A percentile compares a stretch with the other conserved stretches of the same genome.
phyloP scores from a whole-genome alignment of 1,140 invertebrate genomes.

The Aethina tumida region DNA sequence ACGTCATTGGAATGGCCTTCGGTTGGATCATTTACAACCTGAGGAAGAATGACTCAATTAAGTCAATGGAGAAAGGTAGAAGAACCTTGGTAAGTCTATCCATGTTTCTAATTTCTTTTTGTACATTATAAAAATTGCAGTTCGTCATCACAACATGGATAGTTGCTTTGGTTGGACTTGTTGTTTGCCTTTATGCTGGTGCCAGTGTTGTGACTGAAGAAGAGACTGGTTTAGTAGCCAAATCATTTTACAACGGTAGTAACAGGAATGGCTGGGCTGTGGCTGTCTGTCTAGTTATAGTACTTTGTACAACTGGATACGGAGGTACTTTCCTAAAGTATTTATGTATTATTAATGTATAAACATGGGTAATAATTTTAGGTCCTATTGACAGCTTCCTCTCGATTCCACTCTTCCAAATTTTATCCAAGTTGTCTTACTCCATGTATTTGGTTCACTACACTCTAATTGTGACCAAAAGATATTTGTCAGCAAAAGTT shows the following conservation, averaged over 20 bases:
- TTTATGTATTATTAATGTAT: conserved; percentile 1
- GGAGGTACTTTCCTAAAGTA: conserved; percentile 37
- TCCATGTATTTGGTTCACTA: conserved; percentile 17
- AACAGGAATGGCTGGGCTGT: conserved; percentile 48
- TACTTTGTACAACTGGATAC: conserved; percentile 51
- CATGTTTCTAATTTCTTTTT: too few species aligned
- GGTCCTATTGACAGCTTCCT: conserved; percentile 16
- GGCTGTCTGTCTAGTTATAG: conserved; percentile 52
- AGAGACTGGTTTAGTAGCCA: conserved; percentile 21
- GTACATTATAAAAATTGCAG: too few species aligned
- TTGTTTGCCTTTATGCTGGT: conserved; percentile 7
- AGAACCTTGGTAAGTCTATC: too few species aligned
- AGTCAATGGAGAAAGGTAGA: conserved; percentile 1
- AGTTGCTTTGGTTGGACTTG: conserved; percentile 1
- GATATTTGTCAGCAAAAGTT: conserved; percentile 1
- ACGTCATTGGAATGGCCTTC: conserved; percentile 45
- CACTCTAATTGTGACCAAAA: conserved; percentile 2
- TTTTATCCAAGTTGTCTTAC: conserved; percentile 13
- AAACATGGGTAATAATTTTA: conserved; percentile 5
- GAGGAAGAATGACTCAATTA: background rate
- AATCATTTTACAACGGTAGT: conserved; percentile 49
- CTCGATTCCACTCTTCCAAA: conserved; percentile 13
- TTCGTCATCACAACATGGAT: conserved; percentile 6
- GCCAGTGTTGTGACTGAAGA: conserved; percentile 4
- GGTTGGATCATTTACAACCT: conserved; percentile 35